phyloP scores from a whole-genome alignment of 2,113 vertebrate species.

The Hypanus sabinus region DNA sequence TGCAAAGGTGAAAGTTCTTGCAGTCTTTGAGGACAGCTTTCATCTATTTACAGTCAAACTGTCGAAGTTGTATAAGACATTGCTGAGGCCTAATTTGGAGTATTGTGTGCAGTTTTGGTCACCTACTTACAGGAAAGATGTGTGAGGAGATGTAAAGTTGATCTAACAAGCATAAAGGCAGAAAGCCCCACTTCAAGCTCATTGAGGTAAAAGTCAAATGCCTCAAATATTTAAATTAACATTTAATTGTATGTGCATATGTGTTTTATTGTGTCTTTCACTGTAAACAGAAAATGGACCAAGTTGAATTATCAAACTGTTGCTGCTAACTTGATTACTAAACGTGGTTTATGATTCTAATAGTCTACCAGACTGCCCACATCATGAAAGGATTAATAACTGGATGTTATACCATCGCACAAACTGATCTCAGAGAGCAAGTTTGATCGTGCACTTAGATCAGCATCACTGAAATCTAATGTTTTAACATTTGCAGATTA shows the following conservation, averaged over 20 bases:
- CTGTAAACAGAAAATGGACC: neutral
- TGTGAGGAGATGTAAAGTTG: neutral
- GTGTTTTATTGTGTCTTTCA: neutral
- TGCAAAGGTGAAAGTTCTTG: too few relatives aligned
- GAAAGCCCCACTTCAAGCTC: neutral
- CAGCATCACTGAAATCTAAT: conserved; percentile 48
- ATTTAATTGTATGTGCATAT: neutral
- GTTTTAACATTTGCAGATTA: conserved; percentile 76
- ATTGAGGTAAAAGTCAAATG: neutral
- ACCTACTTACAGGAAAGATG: too few relatives aligned
- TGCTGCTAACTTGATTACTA: neutral
- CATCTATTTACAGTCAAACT: too few relatives aligned
- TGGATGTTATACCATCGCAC: neutral
- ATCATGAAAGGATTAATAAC: neutral
- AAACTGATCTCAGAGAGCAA: neutral
- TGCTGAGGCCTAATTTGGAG: too few relatives aligned
- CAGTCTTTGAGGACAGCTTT: too few relatives aligned
- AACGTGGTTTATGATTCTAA: neutral
- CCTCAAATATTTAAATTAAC: neutral
- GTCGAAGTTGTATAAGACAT: too few relatives aligned
- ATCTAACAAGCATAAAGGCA: neutral
- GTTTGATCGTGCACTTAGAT: neutral
- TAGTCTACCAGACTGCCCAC: neutral
- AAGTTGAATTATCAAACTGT: neutral
- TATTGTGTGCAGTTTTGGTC: too few relatives aligned